Evolutionary conservation across 2,888 invertebrate species (phyloP), one percentile per base, ranked within the genome.

Genomic region (Maniola hyperantus): DNA sequence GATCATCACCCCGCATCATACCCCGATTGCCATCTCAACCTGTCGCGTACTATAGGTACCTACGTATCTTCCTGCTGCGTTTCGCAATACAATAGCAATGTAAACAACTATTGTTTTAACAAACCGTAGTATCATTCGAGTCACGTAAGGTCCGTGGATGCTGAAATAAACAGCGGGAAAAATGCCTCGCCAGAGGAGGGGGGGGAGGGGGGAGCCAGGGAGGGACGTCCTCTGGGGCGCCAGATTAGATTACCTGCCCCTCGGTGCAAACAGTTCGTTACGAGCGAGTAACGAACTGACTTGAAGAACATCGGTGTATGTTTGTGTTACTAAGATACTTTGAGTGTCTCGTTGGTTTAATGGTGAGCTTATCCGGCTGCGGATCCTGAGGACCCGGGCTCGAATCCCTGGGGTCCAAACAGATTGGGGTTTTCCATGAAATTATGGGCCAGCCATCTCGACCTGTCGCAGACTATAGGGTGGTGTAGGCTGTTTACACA

Each of bases 191-290:
- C 74, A 67, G 64, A 67, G 26, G 69, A 26, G 26, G 26, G 26
- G 61, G 26, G 26, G 26, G 61, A 65, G 63, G 59, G 62, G 69
- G 67, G 67, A 66, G 36, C 70, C 67, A 55, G 67, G 72, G 76
- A 73, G 73, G 15, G 85, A 84, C 77, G 84, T 75, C 82, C 80
- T 81, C 79, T 78, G 72, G 77, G 73, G 73, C 70, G 65, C 70
- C 73, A 77, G 82, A 91, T 90, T 89, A 84, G 84, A 90, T 91
- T 91, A 90, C 89, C 90, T 89, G 87, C 83, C 85, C 88, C 84
- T 81, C 81, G 82, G 85, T 79, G 85, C 87, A 91, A 91, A 90
- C 91, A 90, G 86, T 89, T 90, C 87, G 88, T 89, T 89, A 89
- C 83, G 76, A 76, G 73, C 78, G 71, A 67, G 82, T 85, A 84